Conservation (phyloP, 2,113 vertebrate species). For the Hirundichthys speculiger region DNA sequence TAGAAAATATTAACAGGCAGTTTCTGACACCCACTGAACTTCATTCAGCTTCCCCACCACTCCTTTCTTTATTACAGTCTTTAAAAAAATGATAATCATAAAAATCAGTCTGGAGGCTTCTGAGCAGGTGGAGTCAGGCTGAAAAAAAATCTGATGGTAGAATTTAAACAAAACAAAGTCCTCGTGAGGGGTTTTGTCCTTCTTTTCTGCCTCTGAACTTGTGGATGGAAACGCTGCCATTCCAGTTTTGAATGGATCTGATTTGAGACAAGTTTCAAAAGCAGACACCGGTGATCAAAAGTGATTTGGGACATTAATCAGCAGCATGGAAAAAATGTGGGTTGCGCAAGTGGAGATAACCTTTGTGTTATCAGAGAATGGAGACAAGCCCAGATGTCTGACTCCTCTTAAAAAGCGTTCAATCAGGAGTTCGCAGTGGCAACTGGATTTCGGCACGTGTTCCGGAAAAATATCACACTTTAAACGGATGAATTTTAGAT, state of each 20-base stretch:
- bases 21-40: constrained; percentile 26
- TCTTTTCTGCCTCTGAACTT: constrained; percentile 5
- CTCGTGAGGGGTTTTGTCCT: no score
- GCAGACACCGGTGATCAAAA: not conserved
- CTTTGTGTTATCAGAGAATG: constrained; percentile 28
- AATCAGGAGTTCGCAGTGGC: constrained; percentile 2
- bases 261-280: not conserved
- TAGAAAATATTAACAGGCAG: constrained; percentile 21
- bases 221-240: not conserved
- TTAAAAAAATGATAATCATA: not conserved
- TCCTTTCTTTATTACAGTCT: constrained; percentile 41
- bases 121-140: constrained; percentile 39
- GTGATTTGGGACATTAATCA: constrained; percentile 1
- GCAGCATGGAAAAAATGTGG: not conserved
- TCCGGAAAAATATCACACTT: not conserved
- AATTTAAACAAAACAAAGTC: not conserved
- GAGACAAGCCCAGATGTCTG: constrained; percentile 30
- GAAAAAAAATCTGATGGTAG: not conserved
- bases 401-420: constrained; percentile 2
- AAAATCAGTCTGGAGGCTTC: constrained; percentile 12
- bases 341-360: constrained; percentile 20
- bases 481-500: not conserved
- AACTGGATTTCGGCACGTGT: constrained; percentile 5
- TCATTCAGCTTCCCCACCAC: constrained; percentile 38
- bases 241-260: constrained; percentile 16